These are phyloP conservation scores for Oxyura jamaicensis DNA, from an alignment of 2,113 vertebrate genomes.

Conservation along the genomic window DNA sequence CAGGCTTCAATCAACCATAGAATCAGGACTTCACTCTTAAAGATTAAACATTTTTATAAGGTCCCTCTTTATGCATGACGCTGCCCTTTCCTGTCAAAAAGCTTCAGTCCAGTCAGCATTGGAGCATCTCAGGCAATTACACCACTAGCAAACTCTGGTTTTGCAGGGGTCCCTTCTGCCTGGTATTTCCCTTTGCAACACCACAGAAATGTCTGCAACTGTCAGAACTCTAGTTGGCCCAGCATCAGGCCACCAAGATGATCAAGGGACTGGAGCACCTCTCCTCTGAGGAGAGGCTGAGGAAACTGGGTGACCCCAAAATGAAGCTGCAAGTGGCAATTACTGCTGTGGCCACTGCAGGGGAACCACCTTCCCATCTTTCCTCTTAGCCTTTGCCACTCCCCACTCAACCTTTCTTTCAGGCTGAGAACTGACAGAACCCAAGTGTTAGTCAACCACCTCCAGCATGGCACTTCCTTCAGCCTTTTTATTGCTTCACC, in stretches of 20 bases:
- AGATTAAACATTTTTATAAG: not conserved
- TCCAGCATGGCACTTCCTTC: not conserved
- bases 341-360: not conserved
- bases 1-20: fast-evolving
- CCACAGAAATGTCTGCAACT: not conserved
- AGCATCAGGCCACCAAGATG: fast-evolving
- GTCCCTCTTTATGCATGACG: not conserved
- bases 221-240: not conserved
- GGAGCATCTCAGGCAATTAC: not conserved
- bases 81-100: not conserved
- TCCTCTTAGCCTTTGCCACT: not conserved
- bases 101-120: not conserved
- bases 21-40: not conserved
- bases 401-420: not conserved
- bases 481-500: not conserved
- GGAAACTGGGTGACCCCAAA: not conserved
- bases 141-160: not conserved
- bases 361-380: not conserved
- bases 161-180: not conserved
- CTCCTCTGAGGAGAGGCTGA: not conserved
- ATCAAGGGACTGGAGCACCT: not conserved
- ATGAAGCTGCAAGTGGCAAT: not conserved
- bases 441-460: not conserved
- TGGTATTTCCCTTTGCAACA: not conserved
- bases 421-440: not conserved